Conservation (phyloP, 1,140 invertebrate genomes). For the Ctenoplectra terminalis region DNA sequence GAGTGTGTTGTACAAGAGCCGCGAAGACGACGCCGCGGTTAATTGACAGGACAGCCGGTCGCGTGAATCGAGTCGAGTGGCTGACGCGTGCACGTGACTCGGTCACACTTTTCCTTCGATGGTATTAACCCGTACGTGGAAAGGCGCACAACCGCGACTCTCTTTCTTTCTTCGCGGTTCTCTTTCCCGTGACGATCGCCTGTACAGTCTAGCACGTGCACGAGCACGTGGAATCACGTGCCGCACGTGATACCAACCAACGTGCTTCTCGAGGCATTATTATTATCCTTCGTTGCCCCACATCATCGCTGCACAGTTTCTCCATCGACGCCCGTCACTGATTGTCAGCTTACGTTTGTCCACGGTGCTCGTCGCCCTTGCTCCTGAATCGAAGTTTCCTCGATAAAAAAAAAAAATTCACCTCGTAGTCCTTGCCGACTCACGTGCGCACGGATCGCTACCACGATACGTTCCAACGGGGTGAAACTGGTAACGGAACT, state of each 20-base stretch:
- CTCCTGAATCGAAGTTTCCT: conserved; percentile 1
- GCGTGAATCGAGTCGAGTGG: conserved; percentile 70
- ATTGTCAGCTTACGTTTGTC: neutral
- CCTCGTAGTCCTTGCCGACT: conserved; percentile 2
- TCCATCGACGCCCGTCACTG: conserved; percentile 31
- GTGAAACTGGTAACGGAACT: conserved; percentile 11
- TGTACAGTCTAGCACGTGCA: conserved; percentile 70
- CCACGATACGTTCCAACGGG: neutral
- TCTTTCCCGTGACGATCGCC: too few relatives aligned
- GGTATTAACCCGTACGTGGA: conserved; percentile 61
- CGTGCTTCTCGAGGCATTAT: conserved; percentile 59
- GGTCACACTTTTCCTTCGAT: conserved; percentile 67
- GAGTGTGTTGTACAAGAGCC: neutral
- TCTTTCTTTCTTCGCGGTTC: conserved; percentile 44
- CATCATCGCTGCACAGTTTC: conserved; percentile 48
- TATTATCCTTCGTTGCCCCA: conserved; percentile 68
- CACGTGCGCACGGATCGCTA: neutral
- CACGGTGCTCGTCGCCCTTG: conserved; percentile 5
- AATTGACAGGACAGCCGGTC: conserved; percentile 73
- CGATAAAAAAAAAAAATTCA: conserved; percentile 47
- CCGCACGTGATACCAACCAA: conserved; percentile 75
- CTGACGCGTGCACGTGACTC: conserved; percentile 74
- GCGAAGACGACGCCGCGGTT: conserved; percentile 57
- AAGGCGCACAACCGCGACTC: conserved; percentile 52
- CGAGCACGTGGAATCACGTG: conserved; percentile 70